These are phyloP conservation scores for Polia nebulosa DNA, from an alignment of 2,888 invertebrate species.

Conservation along the genomic window DNA sequence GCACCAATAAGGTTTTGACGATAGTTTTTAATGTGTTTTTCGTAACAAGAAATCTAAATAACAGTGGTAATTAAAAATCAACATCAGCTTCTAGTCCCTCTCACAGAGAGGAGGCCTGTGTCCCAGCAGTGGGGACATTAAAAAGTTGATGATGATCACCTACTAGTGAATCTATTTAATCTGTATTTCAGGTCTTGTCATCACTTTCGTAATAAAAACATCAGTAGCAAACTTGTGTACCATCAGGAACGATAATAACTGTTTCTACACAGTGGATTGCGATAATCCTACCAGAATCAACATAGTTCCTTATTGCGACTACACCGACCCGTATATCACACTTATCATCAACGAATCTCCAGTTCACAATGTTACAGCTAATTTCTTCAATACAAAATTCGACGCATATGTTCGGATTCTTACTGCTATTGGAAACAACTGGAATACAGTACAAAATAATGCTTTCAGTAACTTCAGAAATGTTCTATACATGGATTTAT, in stretches of 20 bases:
- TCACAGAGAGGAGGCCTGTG: too few relatives aligned
- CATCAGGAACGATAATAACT: slow-evolving; percentile 38
- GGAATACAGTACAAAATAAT: slow-evolving; percentile 31
- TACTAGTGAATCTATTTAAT: background rate
- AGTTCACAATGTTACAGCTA: slow-evolving; percentile 2
- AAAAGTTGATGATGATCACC: too few relatives aligned
- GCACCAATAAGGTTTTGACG: slow-evolving; percentile 11
- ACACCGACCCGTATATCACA: slow-evolving; percentile 45
- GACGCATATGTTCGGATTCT: slow-evolving; percentile 44
- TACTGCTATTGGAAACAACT: slow-evolving; percentile 37
- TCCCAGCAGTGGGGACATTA: too few relatives aligned
- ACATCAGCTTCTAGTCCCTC: background rate
- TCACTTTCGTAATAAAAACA: slow-evolving; percentile 6
- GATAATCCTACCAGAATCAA: slow-evolving; percentile 18
- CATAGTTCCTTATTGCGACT: slow-evolving; percentile 24
- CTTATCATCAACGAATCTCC: slow-evolving; percentile 41
- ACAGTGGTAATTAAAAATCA: background rate
- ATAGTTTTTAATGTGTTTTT: slow-evolving; percentile 7
- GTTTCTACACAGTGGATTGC: slow-evolving; percentile 54
- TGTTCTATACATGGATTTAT: slow-evolving; percentile 56
- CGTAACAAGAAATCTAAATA: background rate
- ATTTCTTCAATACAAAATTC: slow-evolving; percentile 34
- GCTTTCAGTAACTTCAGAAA: slow-evolving; percentile 60
- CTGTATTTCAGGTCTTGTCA: slow-evolving; percentile 40
- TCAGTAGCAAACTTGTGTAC: slow-evolving; percentile 30